These are phyloP conservation scores for Ctenicera cuprea DNA, from an alignment of 2,888 invertebrate species.

Conservation along the genomic window DNA sequence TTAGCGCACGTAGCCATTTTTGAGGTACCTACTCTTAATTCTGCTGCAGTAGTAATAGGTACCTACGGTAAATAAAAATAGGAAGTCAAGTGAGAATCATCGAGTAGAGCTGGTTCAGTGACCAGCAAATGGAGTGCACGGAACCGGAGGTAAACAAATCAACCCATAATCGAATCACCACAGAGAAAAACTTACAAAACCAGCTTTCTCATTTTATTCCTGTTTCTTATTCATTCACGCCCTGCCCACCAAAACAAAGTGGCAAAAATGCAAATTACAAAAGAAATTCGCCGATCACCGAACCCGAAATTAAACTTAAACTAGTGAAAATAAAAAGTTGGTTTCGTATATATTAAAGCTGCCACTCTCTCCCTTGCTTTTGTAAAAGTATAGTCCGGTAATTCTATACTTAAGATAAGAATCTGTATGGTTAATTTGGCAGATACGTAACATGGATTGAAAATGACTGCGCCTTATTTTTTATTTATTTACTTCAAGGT, in stretches of 20 bases:
- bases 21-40: neutral
- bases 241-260: slow-evolving; percentile 23
- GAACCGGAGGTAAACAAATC: slow-evolving; percentile 69
- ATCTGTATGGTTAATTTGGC: slow-evolving; percentile 63
- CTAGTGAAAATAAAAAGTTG: neutral
- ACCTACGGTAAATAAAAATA: slow-evolving; percentile 59
- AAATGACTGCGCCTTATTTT: slow-evolving; percentile 58
- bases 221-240: slow-evolving; percentile 43
- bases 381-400: slow-evolving; percentile 14
- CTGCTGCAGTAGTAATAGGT: slow-evolving; percentile 1
- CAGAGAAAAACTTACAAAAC: slow-evolving; percentile 56
- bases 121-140: slow-evolving; percentile 71
- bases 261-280: slow-evolving; percentile 36
- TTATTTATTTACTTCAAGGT: slow-evolving; percentile 57
- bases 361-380: slow-evolving; percentile 14
- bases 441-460: slow-evolving; percentile 61
- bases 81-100: slow-evolving; percentile 64
- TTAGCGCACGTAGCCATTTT: too few species aligned
- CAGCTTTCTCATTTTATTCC: slow-evolving; percentile 37
- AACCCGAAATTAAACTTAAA: slow-evolving; percentile 33
- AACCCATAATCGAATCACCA: slow-evolving; percentile 70
- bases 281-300: slow-evolving; percentile 32
- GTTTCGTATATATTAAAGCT: neutral
- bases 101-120: slow-evolving; percentile 67
- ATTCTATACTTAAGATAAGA: slow-evolving; percentile 52